Evolutionary conservation across 2,888 invertebrate species (phyloP), one percentile per base, ranked within the genome.

Genomic region (Prenolepis imparis): DNA sequence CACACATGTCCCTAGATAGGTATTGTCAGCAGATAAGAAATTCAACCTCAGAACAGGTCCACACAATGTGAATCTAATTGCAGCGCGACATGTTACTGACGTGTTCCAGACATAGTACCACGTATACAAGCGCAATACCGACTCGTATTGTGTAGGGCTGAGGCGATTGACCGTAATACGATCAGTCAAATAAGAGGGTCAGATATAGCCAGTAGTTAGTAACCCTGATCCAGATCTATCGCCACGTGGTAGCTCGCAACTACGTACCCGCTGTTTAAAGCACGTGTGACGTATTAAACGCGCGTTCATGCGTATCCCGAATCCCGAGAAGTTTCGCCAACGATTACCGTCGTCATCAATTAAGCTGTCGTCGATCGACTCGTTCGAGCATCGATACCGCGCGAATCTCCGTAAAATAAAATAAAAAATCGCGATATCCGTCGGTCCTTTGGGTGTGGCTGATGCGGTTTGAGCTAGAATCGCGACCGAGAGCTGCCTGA

Each of bases 171-270:
- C 93, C 92, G 92, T 93, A 93, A 93, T 93, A 93, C 92, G 91
- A 90, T 89, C 92, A 92, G 93, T 93, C 92, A 93, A 94, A 93
- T 93, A 94, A 94, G 93, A 94, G 94, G 94, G 94, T 94, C 94
- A 94, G 91, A 93, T 94, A 94, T 94, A 94, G 93, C 89, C 92
- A 87, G 88, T 86, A 87, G 88, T 86, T 91, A 92, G 91, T 94
- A 94, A 94, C 94, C 94, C 94, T 94, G 94, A 94, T 94, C 94
- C 93, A 94, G 92, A 94, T 94, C 91, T 93, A 94, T 93, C 92
- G 92, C 93, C 94, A 94, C 94, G 93, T 94, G 94, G 93, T 94
- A 90, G 82, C 66, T 73, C 61, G 67, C 57, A 59, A 41, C 78
- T 66, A 77, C 68, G 68, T 82, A 61, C 32, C 48, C 48, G 80